phyloP scores from a whole-genome alignment of 2,113 vertebrate genomes.

The Tautogolabrus adspersus region DNA sequence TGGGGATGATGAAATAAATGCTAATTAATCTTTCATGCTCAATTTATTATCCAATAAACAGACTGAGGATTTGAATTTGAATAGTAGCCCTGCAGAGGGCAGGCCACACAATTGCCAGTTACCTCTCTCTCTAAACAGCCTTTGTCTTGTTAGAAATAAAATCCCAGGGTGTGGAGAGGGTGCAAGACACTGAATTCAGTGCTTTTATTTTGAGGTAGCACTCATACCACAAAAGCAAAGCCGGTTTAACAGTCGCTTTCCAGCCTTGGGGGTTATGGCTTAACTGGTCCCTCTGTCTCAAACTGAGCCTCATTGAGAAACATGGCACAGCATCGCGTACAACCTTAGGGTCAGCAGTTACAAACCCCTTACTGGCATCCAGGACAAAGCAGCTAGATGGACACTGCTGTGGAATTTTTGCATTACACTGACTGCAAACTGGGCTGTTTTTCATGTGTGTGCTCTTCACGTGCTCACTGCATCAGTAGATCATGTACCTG shows the following conservation, averaged over 20 bases:
- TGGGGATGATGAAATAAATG: slow-evolving; percentile 63
- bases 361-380: slow-evolving; percentile 32
- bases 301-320: slow-evolving; percentile 44
- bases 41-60: slow-evolving; percentile 78
- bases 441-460: slow-evolving; percentile 52
- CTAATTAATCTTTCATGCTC: slow-evolving; percentile 77
- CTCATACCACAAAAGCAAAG: slow-evolving; percentile 24
- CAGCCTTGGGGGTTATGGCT: slow-evolving; percentile 21
- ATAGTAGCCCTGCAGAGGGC: slow-evolving; percentile 46
- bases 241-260: slow-evolving; percentile 36
- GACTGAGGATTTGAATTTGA: slow-evolving; percentile 69
- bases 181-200: slow-evolving; percentile 10
- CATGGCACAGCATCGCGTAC: neutral
- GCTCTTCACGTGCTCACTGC: slow-evolving; percentile 53
- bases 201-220: slow-evolving; percentile 27
- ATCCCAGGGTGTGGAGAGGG: slow-evolving; percentile 15
- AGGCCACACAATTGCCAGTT: slow-evolving; percentile 36
- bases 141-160: slow-evolving; percentile 53
- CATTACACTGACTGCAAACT: slow-evolving; percentile 46
- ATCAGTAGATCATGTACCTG: slow-evolving; percentile 43
- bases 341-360: slow-evolving; percentile 48
- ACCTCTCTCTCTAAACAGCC: slow-evolving; percentile 25
- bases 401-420: slow-evolving; percentile 27
- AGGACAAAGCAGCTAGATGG: slow-evolving; percentile 26
- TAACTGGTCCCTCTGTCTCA: slow-evolving; percentile 13